These are phyloP conservation scores for Nasonia giraulti DNA, from an alignment of 1,140 invertebrate species.

Conservation along the genomic window DNA sequence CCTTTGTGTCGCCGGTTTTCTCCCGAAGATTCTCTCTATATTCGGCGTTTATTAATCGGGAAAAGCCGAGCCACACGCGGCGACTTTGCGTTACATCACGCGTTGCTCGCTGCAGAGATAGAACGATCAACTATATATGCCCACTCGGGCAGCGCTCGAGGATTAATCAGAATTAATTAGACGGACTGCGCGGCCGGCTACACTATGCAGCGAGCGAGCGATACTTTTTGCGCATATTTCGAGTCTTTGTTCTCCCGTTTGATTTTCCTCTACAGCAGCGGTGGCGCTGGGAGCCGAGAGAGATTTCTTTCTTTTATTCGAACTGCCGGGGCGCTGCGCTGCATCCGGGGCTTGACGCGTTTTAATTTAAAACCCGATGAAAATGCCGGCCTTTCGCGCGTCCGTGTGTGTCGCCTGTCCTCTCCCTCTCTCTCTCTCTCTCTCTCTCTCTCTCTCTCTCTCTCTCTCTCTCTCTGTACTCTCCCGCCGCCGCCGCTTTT, in stretches of 20 bases:
- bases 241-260: neutral
- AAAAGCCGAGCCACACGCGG: neutral
- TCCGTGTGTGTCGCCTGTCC: neutral
- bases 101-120: neutral
- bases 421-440: too few species aligned
- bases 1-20: neutral
- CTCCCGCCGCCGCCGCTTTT: neutral
- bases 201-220: neutral
- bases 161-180: neutral
- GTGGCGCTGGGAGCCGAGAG: neutral
- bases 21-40: neutral
- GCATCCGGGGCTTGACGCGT: conserved; percentile 31
- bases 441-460: too few species aligned
- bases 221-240: neutral
- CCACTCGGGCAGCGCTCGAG: neutral
- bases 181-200: neutral
- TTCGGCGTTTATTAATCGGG: neutral
- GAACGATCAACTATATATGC: too few species aligned
- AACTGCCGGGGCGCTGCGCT: neutral
- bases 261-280: neutral
- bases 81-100: too few species aligned
- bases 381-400: neutral
- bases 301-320: conserved; percentile 30
- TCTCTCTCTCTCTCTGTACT: neutral
- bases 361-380: conserved; percentile 46